These are phyloP conservation scores for Hipposideros armiger DNA, from an alignment of 2,113 vertebrate species.

Conservation along the genomic window DNA sequence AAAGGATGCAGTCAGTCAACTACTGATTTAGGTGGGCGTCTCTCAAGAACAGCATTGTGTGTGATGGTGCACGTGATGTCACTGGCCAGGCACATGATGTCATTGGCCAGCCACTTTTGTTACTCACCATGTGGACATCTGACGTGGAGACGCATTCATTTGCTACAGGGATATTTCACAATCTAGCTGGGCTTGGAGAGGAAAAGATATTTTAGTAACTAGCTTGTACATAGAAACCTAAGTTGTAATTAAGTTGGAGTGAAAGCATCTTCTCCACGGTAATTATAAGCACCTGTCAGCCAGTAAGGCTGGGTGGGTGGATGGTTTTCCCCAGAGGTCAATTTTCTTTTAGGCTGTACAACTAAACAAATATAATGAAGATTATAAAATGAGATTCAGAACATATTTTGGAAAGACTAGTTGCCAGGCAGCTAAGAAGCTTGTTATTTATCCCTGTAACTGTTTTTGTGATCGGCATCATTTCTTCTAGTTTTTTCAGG, in stretches of 20 bases:
- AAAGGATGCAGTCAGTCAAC: neutral
- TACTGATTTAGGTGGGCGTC: neutral
- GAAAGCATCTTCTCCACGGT: neutral
- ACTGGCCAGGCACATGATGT: neutral
- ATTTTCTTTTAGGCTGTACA: neutral
- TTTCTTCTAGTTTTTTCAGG: neutral
- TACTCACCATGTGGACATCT: neutral
- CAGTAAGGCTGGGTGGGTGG: neutral
- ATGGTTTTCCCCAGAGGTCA: neutral
- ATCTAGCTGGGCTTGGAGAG: neutral
- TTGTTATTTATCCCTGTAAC: neutral
- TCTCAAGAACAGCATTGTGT: neutral
- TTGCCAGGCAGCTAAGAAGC: neutral
- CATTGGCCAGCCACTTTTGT: neutral
- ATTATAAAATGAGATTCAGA: neutral
- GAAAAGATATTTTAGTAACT: neutral
- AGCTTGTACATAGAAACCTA: neutral
- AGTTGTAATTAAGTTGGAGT: neutral
- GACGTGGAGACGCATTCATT: neutral
- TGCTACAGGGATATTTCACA: neutral
- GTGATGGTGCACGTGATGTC: accelerated
- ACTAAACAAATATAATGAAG: neutral
- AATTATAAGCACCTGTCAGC: too few relatives aligned
- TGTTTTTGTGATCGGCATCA: neutral
- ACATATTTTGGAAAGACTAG: neutral